These are phyloP conservation scores for Acrobasis suavella DNA, from an alignment of 2,888 invertebrate genomes.

Conservation along the genomic window DNA sequence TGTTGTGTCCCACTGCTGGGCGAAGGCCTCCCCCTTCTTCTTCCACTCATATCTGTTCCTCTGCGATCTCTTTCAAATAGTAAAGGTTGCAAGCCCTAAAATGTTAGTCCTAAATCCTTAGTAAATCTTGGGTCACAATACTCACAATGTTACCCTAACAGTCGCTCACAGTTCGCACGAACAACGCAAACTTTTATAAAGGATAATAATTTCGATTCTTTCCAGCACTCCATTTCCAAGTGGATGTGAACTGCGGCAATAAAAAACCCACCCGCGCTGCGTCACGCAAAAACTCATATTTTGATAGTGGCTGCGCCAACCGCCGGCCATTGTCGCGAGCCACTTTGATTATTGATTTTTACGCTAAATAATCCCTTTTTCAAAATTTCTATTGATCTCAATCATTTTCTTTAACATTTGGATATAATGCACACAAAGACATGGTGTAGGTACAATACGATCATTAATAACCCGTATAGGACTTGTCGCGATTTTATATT, in stretches of 20 bases:
- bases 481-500: constrained; percentile 65
- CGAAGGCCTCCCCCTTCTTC: too few species aligned
- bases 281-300: constrained; percentile 74
- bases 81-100: too few species aligned
- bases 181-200: neutral
- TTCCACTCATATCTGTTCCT: too few species aligned
- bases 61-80: too few species aligned
- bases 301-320: constrained; percentile 77
- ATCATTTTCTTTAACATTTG: constrained; percentile 73
- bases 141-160: too few species aligned
- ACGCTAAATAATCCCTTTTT: constrained; percentile 78
- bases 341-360: constrained; percentile 81
- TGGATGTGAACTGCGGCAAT: constrained; percentile 48
- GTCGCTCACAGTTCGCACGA: neutral
- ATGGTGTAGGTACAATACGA: constrained; percentile 54
- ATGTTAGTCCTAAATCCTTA: too few species aligned
- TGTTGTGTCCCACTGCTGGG: too few species aligned
- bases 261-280: constrained; percentile 76
- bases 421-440: constrained; percentile 65
- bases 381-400: constrained; percentile 68
- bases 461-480: constrained; percentile 78
- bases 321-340: constrained; percentile 67
- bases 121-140: too few species aligned
- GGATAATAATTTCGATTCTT: constrained; percentile 48
- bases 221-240: constrained; percentile 59